Evolutionary conservation across 2,113 vertebrate genomes (phyloP), one percentile per base, ranked within the genome.

Genomic region (Planiliza haematocheilus): DNA sequence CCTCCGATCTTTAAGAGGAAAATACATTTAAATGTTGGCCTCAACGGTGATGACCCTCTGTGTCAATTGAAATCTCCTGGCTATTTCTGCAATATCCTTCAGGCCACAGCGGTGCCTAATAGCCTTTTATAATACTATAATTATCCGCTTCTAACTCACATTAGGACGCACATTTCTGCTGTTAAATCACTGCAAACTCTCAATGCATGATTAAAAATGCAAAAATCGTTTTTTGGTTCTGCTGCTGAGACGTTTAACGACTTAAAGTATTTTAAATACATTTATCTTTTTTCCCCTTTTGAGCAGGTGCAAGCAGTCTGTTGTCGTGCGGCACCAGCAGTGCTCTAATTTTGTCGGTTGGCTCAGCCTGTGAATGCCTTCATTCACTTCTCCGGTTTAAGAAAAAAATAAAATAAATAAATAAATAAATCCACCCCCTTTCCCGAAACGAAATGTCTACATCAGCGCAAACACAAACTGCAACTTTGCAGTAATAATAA

Each of bases 381-480:
- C 59, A 72, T 82, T 84, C 52, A 77, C 37, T 61, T 41, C 9
- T 46, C 24, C 46, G n/a, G 1, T 52, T 61, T 11, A 18, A 24
- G n/a, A n/a, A n/a, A n/a, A n/a, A n/a, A n/a, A n/a, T n/a, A n/a
- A n/a, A n/a, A n/a, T n/a, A 61, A 14, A 43, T 14, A 43, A 43
- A 77, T 50, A 14, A 20, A 60, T 10, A 24, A 0, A 13, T n/a
- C n/a, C 48, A 42, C 14, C 41, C 45, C n/a, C 16, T 3, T 46
- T 6, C 14, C 46, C 10, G 20, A 66, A 69, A 63, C 58, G 43
- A 80, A 57, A 77, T 8, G 34, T 77, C 70, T 51, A 60, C 68
- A 77, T 70, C 58, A 50, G 36, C 38, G n/a, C 48, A 34, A 77
- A 77, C n/a, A 36, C 42, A 36, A 24, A 70, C 59, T 67, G 2